Base-by-base conservation (phyloP, 2,113 vertebrate genomes). In the Scomber japonicus region DNA sequence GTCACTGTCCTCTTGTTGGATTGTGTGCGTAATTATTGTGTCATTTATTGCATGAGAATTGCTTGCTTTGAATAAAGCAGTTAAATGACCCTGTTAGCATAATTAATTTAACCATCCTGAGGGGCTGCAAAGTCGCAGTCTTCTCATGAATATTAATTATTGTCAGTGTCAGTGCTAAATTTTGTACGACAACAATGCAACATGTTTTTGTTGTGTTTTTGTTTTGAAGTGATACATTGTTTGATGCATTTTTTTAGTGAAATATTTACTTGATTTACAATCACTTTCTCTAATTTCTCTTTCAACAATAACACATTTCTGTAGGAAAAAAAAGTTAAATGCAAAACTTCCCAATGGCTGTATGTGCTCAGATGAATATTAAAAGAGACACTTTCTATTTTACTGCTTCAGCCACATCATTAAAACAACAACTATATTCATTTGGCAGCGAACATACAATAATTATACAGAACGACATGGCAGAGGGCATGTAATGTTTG, bases 1-100 rank as follows among this genome's bases (percentile, higher is more conserved):
- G 90, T 94, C 88, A 89, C 83, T 85, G 87, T 88, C 87, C 82
- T 68, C 90, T 91, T 80, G 80, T 91, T 91, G 84, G 86, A 90
- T 90, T 88, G 88, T 88, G 88, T 90, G 84, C 69, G 78, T 93
- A 94, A 94, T 92, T 92, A 89, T 93, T 92, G 90, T 91, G 91
- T 93, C 89, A 90, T 85, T 91, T 93, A 88, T 84, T 88, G 89
- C 85, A 85, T 51, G 56, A 74, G 89, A 89, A 88, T 88, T 80
- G 77, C 81, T 90, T 82, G 82, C 86, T 93, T 92, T 93, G 92
- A 93, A 91, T 92, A 89, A 91, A 86, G 88, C 79, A 80, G 90
- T 88, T 93, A 93, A 94, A 91, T 93, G 88, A 93, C 89, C 89
- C 91, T 89, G 92, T 93, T 93, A 92, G 89, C 85, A 91, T 93